phyloP scores from a whole-genome alignment of 2,888 invertebrate genomes.

The Cephus nigrinus region DNA sequence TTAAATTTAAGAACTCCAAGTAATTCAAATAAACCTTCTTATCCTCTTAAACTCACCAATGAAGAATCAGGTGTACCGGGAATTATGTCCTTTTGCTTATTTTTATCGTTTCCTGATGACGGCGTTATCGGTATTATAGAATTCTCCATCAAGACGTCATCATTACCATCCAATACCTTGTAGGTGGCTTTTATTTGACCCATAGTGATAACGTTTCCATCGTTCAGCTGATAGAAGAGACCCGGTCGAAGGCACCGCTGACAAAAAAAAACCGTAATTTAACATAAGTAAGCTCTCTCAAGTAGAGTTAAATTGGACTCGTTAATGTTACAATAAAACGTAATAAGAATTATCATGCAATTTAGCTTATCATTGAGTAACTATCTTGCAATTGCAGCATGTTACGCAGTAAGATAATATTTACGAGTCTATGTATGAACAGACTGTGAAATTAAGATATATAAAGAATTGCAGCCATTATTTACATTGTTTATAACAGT shows the following conservation, averaged over 20 bases:
- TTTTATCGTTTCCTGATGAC: conserved; percentile 3
- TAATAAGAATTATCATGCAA: not conserved
- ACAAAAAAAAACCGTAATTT: not conserved
- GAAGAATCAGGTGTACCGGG: conserved; percentile 43
- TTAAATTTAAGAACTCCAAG: not conserved
- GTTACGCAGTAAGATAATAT: not conserved
- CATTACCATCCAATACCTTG: conserved; percentile 2
- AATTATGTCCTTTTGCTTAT: conserved; percentile 24
- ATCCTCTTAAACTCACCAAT: conserved; percentile 30
- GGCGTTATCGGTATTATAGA: conserved; percentile 38
- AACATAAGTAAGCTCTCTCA: not conserved
- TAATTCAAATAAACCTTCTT: not conserved
- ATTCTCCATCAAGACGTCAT: not conserved
- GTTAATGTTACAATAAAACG: not conserved
- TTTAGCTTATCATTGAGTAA: not conserved
- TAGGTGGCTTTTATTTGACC: conserved; percentile 49
- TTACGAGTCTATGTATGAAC: too few species aligned
- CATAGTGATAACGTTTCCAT: conserved; percentile 50
- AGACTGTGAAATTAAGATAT: not conserved
- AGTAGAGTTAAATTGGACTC: not conserved
- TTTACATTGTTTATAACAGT: conserved; percentile 67
- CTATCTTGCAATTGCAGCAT: not conserved
- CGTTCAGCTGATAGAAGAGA: conserved; percentile 51
- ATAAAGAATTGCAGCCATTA: conserved; percentile 3
- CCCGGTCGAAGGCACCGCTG: conserved; percentile 38